These are phyloP conservation scores for Stictonetta naevosa DNA, from an alignment of 2,113 vertebrate species.

Conservation along the genomic window DNA sequence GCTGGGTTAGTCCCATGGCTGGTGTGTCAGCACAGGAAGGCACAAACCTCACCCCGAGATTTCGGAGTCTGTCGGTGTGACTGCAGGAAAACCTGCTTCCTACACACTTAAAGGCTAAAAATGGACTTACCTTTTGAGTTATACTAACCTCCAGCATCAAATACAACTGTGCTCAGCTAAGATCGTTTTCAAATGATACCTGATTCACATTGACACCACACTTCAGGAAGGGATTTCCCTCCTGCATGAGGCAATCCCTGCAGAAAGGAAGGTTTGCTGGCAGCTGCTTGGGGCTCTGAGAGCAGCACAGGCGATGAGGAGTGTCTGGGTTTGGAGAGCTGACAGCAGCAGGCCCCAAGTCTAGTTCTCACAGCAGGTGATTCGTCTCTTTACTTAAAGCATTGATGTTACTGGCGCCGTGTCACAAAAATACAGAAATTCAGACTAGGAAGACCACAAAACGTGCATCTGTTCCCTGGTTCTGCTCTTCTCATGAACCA, in stretches of 20 bases:
- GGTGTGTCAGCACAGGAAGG: accelerated
- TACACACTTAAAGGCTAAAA: neutral
- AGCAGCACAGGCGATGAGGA: neutral
- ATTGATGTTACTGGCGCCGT: neutral
- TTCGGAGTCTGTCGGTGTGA: neutral
- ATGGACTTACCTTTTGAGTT: neutral
- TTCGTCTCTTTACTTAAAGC: neutral
- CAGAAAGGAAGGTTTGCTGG: neutral
- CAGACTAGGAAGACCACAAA: neutral
- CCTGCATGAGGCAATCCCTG: neutral
- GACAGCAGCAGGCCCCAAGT: neutral
- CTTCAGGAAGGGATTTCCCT: neutral
- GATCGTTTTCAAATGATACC: neutral
- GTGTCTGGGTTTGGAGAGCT: neutral
- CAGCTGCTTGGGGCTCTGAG: neutral
- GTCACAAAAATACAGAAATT: neutral
- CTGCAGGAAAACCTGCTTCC: neutral
- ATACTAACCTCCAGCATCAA: neutral
- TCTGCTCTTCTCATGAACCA: neutral
- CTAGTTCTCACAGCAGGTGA: neutral
- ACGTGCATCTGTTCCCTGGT: neutral
- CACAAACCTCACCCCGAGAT: neutral
- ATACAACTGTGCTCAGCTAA: neutral
- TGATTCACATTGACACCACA: accelerated
- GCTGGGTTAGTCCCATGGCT: neutral